These are phyloP conservation scores for Drosophila stalkeri DNA, from an alignment of 2,888 invertebrate species.

Conservation along the genomic window DNA sequence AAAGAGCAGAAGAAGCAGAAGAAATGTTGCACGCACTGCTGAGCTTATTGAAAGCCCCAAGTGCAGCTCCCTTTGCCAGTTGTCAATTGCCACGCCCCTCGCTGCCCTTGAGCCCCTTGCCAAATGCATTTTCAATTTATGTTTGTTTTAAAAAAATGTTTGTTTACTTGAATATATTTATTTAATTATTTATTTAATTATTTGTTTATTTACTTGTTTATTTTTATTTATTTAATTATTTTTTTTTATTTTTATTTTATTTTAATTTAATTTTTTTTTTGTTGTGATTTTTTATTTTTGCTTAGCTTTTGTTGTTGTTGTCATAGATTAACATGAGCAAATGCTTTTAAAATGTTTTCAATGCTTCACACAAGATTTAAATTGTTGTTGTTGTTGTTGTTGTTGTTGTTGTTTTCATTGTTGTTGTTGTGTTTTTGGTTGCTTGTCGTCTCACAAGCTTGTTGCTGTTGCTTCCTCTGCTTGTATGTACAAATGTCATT, in stretches of 20 bases:
- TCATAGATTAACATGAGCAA: slow-evolving; percentile 57
- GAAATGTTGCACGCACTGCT: slow-evolving; percentile 13
- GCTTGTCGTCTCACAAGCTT: slow-evolving; percentile 43
- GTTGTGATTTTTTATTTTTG: not conserved
- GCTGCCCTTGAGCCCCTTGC: slow-evolving; percentile 1
- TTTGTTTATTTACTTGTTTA: not conserved
- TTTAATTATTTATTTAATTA: not conserved
- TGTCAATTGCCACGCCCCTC: not conserved
- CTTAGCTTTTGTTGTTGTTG: not conserved
- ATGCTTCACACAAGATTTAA: slow-evolving; percentile 37
- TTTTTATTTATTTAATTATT: not conserved
- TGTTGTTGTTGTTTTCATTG: too few relatives aligned
- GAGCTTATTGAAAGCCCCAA: slow-evolving; percentile 4
- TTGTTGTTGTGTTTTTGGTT: slow-evolving; percentile 28
- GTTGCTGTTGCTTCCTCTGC: slow-evolving; percentile 51
- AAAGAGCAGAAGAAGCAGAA: not conserved
- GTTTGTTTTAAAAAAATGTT: slow-evolving; percentile 15
- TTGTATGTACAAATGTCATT: slow-evolving; percentile 76
- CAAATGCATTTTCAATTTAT: slow-evolving; percentile 45
- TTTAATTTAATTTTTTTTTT: not conserved
- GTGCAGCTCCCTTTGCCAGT: not conserved
- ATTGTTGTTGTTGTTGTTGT: slow-evolving; percentile 3
- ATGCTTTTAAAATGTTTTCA: slow-evolving; percentile 56
- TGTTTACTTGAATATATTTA: slow-evolving; percentile 9
- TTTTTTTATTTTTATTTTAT: not conserved